A percentile compares a stretch with the other conserved stretches of the same genome.
Conservation (phyloP, 2,888 invertebrate genomes). For the Lepidocyrtinus sp. region DNA sequence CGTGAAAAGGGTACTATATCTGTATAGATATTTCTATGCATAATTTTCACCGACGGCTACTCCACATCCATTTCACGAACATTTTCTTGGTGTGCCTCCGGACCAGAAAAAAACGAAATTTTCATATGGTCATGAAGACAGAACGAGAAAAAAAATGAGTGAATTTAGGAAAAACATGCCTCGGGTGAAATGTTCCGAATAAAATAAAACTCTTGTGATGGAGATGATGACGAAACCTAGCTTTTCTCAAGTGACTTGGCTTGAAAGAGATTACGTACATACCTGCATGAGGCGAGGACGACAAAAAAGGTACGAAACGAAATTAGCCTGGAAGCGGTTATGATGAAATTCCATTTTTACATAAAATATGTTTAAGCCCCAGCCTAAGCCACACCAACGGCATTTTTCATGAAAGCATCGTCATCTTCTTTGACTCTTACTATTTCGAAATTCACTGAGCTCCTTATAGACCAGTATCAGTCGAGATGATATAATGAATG, state of each 20-base stretch:
- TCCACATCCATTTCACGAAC: too few relatives aligned
- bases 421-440: background rate
- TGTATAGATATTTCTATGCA: too few relatives aligned
- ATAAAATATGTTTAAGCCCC: slow-evolving; percentile 41
- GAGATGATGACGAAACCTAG: slow-evolving; percentile 7
- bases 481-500: slow-evolving; percentile 8
- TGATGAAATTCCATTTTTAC: slow-evolving; percentile 54
- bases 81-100: too few relatives aligned
- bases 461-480: too few relatives aligned
- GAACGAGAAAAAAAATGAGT: background rate
- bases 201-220: slow-evolving; percentile 16
- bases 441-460: too few relatives aligned
- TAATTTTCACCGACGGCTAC: too few relatives aligned
- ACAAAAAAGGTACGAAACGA: slow-evolving; percentile 54
- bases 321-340: slow-evolving; percentile 49
- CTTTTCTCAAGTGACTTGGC: background rate
- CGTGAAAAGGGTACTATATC: too few relatives aligned
- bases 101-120: too few relatives aligned
- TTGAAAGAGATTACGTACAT: background rate
- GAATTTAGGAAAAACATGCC: slow-evolving; percentile 4
- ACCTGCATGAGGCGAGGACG: slow-evolving; percentile 40
- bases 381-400: too few relatives aligned
- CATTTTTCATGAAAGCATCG: background rate
- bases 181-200: background rate
- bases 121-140: background rate